Evolutionary conservation across 2,888 invertebrate genomes (phyloP), one percentile per base, ranked within the genome.

Genomic region (Morpho helenor): DNA sequence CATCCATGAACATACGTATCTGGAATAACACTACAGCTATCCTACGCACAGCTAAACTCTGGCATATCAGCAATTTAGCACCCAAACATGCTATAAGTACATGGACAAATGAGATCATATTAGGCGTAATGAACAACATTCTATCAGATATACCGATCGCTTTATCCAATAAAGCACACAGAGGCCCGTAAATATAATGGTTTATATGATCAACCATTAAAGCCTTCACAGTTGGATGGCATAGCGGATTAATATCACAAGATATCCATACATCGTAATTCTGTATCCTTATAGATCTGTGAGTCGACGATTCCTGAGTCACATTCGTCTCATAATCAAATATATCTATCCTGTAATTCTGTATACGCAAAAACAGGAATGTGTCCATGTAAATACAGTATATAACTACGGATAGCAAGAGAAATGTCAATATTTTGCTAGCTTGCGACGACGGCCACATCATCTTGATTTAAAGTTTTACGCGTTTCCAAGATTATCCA

Each of bases 191-290:
- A 22, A 97, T 84, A 73, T 96, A 97, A 72, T 96, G 95, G 75
- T 96, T 97, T 5, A 95, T 92, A 64, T 96, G 96, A 77, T 97
- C 97, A 52, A 96, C 87, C 89, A 97, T 93, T 56, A 97, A 79
- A 1, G 95, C 94, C 82, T 97, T 97, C 0, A 96, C 95, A 0
- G 96, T 96, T 2, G 97, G 93, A 69, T 95, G 93, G 74, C 96
- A 96, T 10, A 96, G 75, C 0, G 96, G 96, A 70, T 95, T 94
- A 41, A 95, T 90, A 49, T 91, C 91, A 73, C 96, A 96, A 16
- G 93, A 92, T n/a, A 95, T 75, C 93, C 93, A 92, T 2, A 16
- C 16, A 62, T 91, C 90, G 71, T 93, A 94, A 45, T 16, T 16
- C 16, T 73, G 69, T 3, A 63, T 64, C 43, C 60, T 70, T 22